Percentiles rank a stretch among this genome's conserved stretches.
Conservation (phyloP, 2,888 invertebrate species). For the Clivina fossor region DNA sequence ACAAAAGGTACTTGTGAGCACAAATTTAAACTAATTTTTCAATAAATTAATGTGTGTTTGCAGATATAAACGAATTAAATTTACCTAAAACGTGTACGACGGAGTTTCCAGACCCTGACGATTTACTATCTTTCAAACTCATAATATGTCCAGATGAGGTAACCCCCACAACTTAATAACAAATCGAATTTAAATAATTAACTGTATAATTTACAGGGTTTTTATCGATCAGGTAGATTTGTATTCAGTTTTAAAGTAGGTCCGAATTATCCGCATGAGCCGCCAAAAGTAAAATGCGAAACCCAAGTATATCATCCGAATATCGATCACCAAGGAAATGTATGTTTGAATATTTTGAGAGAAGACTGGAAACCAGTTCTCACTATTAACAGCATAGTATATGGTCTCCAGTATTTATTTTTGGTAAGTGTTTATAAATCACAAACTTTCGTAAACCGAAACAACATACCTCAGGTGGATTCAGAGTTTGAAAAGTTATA, state of each 20-base stretch:
- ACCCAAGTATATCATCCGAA: constrained; percentile 98
- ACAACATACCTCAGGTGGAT: too few species aligned
- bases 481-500: too few species aligned
- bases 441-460: too few species aligned
- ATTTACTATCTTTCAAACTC: constrained; percentile 92
- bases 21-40: too few species aligned
- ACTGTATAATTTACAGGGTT: constrained; percentile 65
- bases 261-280: constrained; percentile 97
- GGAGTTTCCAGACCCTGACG: constrained; percentile 95
- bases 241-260: constrained; percentile 97
- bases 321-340: constrained; percentile 97
- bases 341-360: constrained; percentile 93
- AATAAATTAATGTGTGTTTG: constrained; percentile 51
- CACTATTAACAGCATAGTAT: constrained; percentile 96
- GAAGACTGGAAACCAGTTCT: constrained; percentile 99
- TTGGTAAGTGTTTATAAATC: constrained; percentile 71
- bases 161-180: constrained; percentile 39
- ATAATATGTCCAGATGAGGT: constrained; percentile 96
- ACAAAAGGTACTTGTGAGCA: constrained; percentile 96
- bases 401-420: constrained; percentile 96
- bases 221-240: constrained; percentile 92
- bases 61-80: constrained; percentile 96
- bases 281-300: constrained; percentile 98
- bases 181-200: too few species aligned
- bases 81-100: constrained; percentile 95